Percentiles rank a stretch among this genome's conserved stretches.
Evolutionary conservation across 2,888 invertebrate genomes (phyloP).

Genomic region (Ormyrus rosae): DNA sequence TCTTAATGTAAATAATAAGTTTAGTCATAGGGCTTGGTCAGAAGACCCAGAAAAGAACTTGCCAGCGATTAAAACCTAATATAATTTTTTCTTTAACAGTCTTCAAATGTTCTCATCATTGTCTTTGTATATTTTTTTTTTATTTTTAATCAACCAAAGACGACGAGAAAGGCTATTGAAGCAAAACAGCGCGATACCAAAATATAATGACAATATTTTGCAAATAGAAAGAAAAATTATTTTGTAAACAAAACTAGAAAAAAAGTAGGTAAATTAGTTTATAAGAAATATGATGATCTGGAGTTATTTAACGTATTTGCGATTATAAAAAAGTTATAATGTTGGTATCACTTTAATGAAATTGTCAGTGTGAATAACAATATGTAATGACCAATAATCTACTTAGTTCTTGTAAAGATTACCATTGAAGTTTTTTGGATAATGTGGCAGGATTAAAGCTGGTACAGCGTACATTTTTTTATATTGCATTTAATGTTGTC

Average conservation of each 20-base stretch:
- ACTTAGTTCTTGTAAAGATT: neutral
- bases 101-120: slow-evolving; percentile 36
- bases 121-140: slow-evolving; percentile 39
- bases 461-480: slow-evolving; percentile 29
- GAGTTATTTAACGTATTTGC: slow-evolving; percentile 8
- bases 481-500: slow-evolving; percentile 17
- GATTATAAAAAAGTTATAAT: slow-evolving; percentile 10
- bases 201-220: slow-evolving; percentile 51
- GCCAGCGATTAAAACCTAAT: slow-evolving; percentile 21
- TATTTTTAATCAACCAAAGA: slow-evolving; percentile 17
- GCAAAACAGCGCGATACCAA: slow-evolving; percentile 49
- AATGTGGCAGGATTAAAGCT: slow-evolving; percentile 26
- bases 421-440: slow-evolving; percentile 42
- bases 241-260: slow-evolving; percentile 16
- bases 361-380: slow-evolving; percentile 12
- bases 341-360: neutral
- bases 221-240: slow-evolving; percentile 46
- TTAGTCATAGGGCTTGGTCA: slow-evolving; percentile 19
- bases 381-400: too few species aligned
- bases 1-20: slow-evolving; percentile 32
- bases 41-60: neutral
- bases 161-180: slow-evolving; percentile 22
- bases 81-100: slow-evolving; percentile 27
- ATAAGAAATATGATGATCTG: slow-evolving; percentile 12
- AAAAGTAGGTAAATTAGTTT: slow-evolving; percentile 8